Conservation (phyloP, 2,113 vertebrate genomes). For the Bettongia penicillata region DNA sequence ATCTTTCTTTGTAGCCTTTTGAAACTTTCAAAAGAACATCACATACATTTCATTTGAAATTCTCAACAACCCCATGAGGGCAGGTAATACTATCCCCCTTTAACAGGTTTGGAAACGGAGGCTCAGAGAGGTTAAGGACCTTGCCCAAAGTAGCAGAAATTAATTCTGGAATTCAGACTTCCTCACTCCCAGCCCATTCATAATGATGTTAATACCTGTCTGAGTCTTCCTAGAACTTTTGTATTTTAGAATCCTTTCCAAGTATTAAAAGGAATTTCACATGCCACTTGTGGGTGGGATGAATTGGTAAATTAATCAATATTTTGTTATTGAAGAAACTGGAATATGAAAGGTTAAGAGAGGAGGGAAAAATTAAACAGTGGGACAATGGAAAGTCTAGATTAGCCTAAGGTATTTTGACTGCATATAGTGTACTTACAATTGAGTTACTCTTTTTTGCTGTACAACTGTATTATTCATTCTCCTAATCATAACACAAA, state of each 20-base stretch:
- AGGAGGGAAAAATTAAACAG: neutral
- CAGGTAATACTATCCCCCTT: neutral
- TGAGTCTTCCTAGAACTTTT: no score
- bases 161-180: neutral
- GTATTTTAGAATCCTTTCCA: neutral
- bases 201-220: neutral
- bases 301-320: neutral
- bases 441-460: neutral
- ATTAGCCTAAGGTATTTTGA: neutral
- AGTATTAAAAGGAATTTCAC: neutral
- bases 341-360: neutral
- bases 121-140: neutral
- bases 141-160: neutral
- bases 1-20: neutral
- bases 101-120: neutral
- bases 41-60: neutral
- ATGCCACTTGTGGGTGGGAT: neutral
- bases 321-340: neutral
- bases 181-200: neutral
- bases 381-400: accelerated
- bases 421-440: neutral
- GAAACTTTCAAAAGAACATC: neutral
- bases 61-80: neutral
- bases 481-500: neutral
- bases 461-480: no score